These are phyloP conservation scores for Charaxes varanes DNA, from an alignment of 1,140 invertebrate species.

Conservation along the genomic window DNA sequence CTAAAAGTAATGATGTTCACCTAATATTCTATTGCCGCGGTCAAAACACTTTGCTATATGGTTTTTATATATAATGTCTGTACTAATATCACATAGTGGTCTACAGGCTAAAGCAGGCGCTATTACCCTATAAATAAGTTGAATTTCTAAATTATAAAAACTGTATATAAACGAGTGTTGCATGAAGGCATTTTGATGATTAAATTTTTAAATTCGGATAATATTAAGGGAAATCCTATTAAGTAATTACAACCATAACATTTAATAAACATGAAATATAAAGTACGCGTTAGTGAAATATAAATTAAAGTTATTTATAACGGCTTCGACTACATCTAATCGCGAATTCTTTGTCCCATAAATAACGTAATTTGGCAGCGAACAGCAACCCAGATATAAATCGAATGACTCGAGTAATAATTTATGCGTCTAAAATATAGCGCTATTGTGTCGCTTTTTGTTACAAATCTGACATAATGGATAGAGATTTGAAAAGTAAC, in stretches of 20 bases:
- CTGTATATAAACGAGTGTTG: too few species aligned
- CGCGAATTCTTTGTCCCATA: constrained; percentile 10
- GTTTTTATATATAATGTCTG: too few species aligned
- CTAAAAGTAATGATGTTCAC: too few species aligned
- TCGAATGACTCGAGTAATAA: constrained; percentile 11
- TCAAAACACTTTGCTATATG: too few species aligned
- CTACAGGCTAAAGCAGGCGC: too few species aligned
- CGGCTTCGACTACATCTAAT: constrained; percentile 7
- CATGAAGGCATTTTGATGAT: too few species aligned
- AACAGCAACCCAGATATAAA: constrained; percentile 14
- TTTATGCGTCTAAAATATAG: constrained; percentile 21
- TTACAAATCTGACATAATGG: constrained; percentile 6
- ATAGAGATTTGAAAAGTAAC: not conserved
- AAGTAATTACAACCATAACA: not conserved
- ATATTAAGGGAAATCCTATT: too few species aligned
- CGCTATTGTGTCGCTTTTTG: constrained; percentile 24
- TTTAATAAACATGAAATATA: not conserved
- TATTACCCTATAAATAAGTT: too few species aligned
- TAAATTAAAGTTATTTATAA: constrained; percentile 1
- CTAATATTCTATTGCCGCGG: too few species aligned
- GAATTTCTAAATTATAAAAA: too few species aligned
- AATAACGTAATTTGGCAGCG: constrained; percentile 25
- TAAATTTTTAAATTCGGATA: too few species aligned
- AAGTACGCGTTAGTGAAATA: not conserved
- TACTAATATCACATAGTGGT: too few species aligned